phyloP scores from a whole-genome alignment of 2,113 vertebrate genomes.

The cattle (Bos taurus) region DNA sequence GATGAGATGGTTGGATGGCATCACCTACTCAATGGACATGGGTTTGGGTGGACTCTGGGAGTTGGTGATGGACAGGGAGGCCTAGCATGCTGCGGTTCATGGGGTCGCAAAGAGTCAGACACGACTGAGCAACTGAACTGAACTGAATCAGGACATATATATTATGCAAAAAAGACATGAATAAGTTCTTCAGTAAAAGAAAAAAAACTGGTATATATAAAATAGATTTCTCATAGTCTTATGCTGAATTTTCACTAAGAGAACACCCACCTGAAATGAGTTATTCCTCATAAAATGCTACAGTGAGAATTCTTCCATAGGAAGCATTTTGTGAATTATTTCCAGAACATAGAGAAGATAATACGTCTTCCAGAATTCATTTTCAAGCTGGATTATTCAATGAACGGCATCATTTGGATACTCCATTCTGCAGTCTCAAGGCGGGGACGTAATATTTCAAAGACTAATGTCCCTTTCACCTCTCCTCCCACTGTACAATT shows the following conservation, averaged over 20 bases:
- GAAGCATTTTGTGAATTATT: neutral
- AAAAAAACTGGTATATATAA: neutral
- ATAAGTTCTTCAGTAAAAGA: neutral
- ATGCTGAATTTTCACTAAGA: neutral
- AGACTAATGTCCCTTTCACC: neutral
- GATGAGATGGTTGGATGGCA: too few relatives aligned
- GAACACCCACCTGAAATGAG: neutral
- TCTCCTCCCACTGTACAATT: neutral
- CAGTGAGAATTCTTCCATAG: neutral
- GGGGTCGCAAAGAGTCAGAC: too few relatives aligned
- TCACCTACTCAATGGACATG: too few relatives aligned
- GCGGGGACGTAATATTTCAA: neutral
- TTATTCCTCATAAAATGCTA: neutral
- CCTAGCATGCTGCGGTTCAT: accelerated
- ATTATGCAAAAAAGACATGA: neutral
- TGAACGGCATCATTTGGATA: neutral
- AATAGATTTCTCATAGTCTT: neutral
- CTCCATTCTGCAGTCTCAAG: neutral
- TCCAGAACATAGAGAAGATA: neutral
- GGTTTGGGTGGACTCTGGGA: too few relatives aligned
- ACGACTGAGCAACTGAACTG: too few relatives aligned
- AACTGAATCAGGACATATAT: neutral
- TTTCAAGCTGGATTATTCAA: neutral
- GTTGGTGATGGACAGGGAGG: too few relatives aligned
- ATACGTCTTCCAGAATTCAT: neutral